phyloP scores from a whole-genome alignment of 1,140 invertebrate species.

The Ceratina calcarata region DNA sequence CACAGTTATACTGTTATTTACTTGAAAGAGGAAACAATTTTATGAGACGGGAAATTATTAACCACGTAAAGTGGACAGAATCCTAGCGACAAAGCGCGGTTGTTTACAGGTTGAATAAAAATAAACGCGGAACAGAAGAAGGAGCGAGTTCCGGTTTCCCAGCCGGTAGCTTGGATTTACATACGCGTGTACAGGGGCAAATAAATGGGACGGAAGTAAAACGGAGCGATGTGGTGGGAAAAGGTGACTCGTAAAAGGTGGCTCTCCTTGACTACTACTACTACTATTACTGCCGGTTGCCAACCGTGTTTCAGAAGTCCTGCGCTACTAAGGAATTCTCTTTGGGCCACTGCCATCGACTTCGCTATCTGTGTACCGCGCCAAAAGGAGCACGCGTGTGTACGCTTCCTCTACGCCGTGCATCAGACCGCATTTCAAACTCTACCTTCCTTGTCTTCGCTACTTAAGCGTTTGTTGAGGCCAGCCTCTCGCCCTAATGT shows the following conservation, averaged over 20 bases:
- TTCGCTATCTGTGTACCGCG: conserved; percentile 58
- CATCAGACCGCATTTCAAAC: conserved; percentile 44
- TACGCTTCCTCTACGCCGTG: neutral
- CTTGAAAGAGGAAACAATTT: too few species aligned
- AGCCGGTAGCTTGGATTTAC: conserved; percentile 29
- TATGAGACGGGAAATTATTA: too few species aligned
- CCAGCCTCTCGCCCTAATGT: neutral
- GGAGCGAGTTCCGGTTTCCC: conserved; percentile 14
- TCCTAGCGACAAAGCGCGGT: neutral
- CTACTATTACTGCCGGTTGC: conserved; percentile 53
- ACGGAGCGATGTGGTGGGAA: neutral
- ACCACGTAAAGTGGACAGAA: neutral
- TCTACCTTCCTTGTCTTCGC: neutral
- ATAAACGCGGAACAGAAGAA: conserved; percentile 20
- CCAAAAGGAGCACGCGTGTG: conserved; percentile 56
- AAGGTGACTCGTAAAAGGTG: conserved; percentile 72
- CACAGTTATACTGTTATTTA: too few species aligned
- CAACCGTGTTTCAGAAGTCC: conserved; percentile 62
- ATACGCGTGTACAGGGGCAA: conserved; percentile 10
- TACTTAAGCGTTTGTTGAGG: too few species aligned
- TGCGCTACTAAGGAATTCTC: conserved; percentile 77
- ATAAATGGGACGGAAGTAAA: conserved; percentile 44
- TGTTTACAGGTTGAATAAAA: conserved; percentile 36
- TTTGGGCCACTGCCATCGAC: conserved; percentile 76
- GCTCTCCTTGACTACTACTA: conserved; percentile 71